A percentile compares a stretch with the other conserved stretches of the same genome.
Evolutionary conservation across 2,113 vertebrate genomes (phyloP).

Genomic region (Tyto alba): DNA sequence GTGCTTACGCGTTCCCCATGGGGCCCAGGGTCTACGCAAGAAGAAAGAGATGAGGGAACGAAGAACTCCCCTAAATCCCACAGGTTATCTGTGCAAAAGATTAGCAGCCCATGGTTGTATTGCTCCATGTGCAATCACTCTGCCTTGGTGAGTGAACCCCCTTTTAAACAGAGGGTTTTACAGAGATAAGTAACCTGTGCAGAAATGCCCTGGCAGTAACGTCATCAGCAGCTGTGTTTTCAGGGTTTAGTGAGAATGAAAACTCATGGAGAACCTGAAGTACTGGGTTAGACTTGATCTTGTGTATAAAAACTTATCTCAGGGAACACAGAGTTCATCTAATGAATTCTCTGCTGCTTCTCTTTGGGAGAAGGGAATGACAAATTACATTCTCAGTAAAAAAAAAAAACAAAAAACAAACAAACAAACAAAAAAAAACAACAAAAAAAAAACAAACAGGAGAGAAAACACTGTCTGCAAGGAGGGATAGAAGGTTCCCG

Average conservation of each 20-base stretch:
- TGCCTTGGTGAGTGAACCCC: background rate
- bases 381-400: background rate
- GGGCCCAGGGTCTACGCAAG: background rate
- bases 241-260: background rate
- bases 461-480: background rate
- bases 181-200: background rate
- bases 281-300: background rate
- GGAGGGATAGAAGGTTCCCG: background rate
- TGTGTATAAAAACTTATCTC: background rate
- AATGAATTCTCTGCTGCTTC: background rate
- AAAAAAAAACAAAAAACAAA: too few species aligned
- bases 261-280: background rate
- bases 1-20: background rate
- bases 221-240: background rate
- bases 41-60: background rate
- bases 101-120: background rate
- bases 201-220: background rate
- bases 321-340: background rate
- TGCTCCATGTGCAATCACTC: background rate
- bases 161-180: background rate
- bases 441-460: too few species aligned
- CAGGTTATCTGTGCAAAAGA: background rate
- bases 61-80: background rate
- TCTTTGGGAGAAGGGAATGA: background rate
- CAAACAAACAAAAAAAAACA: too few species aligned